Evolutionary conservation across 1,140 invertebrate genomes (phyloP).

Genomic region (Drosophila tropicalis): DNA sequence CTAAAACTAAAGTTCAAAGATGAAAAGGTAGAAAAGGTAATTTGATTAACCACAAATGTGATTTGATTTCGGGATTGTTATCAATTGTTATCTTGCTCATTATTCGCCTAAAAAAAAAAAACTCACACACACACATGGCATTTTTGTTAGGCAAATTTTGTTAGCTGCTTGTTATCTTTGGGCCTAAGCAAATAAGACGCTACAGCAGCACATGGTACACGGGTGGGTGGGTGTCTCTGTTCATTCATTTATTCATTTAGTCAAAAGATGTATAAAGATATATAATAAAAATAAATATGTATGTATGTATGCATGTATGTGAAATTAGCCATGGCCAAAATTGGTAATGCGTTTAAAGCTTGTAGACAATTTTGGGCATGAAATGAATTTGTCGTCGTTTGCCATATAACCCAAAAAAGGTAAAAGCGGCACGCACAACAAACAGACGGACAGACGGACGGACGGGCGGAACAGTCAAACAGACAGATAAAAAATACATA

Average conservation of each 20-base stretch:
- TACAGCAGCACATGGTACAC: not conserved
- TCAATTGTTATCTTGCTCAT: too few relatives aligned
- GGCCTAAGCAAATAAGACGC: not conserved
- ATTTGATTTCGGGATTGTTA: too few relatives aligned
- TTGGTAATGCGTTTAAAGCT: constrained; percentile 74
- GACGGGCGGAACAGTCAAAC: constrained; percentile 13
- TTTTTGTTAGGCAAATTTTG: too few relatives aligned
- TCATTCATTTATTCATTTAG: not conserved
- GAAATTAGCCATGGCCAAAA: constrained; percentile 76
- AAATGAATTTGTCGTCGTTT: constrained; percentile 70
- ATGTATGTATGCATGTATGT: constrained; percentile 14
- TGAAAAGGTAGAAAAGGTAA: too few relatives aligned
- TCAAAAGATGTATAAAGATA: constrained; percentile 21
- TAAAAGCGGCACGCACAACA: constrained; percentile 49
- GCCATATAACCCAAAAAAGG: constrained; percentile 56
- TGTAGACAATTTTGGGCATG: constrained; percentile 69
- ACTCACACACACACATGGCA: too few relatives aligned
- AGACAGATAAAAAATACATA: constrained; percentile 30
- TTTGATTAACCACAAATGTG: too few relatives aligned
- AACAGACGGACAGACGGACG: constrained; percentile 29
- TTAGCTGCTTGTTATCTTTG: not conserved
- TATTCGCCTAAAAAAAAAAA: too few relatives aligned
- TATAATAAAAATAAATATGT: constrained; percentile 29
- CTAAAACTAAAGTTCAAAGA: too few relatives aligned
- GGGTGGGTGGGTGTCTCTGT: not conserved